Evolutionary conservation across 2,888 invertebrate species (phyloP), one percentile per base, ranked within the genome.

Genomic region (Caenorhabditis uteleia): DNA sequence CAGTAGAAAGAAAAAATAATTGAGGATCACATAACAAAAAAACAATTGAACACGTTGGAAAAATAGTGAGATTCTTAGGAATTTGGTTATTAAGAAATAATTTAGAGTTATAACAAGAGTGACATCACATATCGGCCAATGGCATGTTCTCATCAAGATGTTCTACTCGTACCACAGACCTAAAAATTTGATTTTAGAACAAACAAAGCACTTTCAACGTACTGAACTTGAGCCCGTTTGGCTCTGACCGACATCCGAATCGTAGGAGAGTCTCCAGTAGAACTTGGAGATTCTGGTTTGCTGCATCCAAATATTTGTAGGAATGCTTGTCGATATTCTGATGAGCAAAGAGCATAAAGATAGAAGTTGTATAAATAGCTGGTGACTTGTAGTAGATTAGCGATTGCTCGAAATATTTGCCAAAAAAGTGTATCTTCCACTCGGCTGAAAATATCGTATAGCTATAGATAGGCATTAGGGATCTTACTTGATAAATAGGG

Each of bases 301-400:
- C 53, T 49, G 46, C 75, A 72, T 12, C 75, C 68, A 27, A 78
- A 55, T 14, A 80, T 62, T 10, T 60, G 62, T 10, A 70, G 61
- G 36, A 79, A 75, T 1, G 80, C 80, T 20, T 73, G 61, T 10
- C 80, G 68, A 43, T 80, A 80, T 47, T 80, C 80, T 10, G 71
- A 67, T 10, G 74, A 74, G 50, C 78, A 80, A 5, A 80, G 49
- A 16, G 79, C 75, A 58, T 80, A 80, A 29, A 80, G 59, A 44
- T 77, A 79, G 58, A 86, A 86, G 70, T 86, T 86, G 75, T 85
- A 83, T 12, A 86, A 83, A 68, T 85, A 86, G 50, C 79, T 79
- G 69, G 85, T 82, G 23, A 86, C 78, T 70, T 86, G 86, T 31
- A 86, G 73, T 34, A 84, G 79, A 66, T 86, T 86, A n/a, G 86